Evolutionary conservation across 2,888 invertebrate genomes (phyloP).

Genomic region (Hemithea aestivaria): DNA sequence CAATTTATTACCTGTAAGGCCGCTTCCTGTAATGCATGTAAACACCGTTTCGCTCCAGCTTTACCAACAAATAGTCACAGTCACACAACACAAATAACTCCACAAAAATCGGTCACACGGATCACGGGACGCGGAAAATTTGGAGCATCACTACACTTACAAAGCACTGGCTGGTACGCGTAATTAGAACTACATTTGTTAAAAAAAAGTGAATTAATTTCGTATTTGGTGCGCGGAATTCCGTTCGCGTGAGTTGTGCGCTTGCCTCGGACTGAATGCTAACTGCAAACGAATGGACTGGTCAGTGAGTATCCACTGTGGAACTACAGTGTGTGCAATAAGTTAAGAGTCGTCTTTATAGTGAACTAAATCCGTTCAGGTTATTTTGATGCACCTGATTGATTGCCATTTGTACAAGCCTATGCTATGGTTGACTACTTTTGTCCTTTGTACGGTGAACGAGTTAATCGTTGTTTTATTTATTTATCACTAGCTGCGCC

Average conservation of each 20-base stretch:
- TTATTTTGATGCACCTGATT: too few species aligned
- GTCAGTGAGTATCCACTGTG: conserved; percentile 30
- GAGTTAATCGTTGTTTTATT: too few species aligned
- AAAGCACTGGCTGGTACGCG: conserved; percentile 16
- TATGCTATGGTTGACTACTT: too few species aligned
- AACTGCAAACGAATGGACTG: conserved; percentile 49
- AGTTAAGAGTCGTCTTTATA: too few species aligned
- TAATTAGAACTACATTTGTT: conserved; percentile 28
- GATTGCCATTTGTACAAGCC: too few species aligned
- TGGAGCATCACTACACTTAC: conserved; percentile 38
- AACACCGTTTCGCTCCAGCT: conserved; percentile 74
- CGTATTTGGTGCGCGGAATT: conserved; percentile 31
- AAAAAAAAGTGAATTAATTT: conserved; percentile 31
- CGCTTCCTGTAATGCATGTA: conserved; percentile 78
- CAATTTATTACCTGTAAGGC: conserved; percentile 74
- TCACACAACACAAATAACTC: conserved; percentile 35
- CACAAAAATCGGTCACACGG: conserved; percentile 40
- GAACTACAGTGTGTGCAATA: too few species aligned
- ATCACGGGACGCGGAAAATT: conserved; percentile 31
- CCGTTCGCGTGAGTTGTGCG: conserved; percentile 46
- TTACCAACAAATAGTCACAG: conserved; percentile 53
- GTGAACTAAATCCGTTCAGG: too few species aligned
- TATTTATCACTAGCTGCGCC: too few species aligned
- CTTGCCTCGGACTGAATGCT: conserved; percentile 60
- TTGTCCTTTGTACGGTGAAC: too few species aligned